phyloP scores from a whole-genome alignment of 2,113 vertebrate genomes.

The Nyctereutes procyonoides region DNA sequence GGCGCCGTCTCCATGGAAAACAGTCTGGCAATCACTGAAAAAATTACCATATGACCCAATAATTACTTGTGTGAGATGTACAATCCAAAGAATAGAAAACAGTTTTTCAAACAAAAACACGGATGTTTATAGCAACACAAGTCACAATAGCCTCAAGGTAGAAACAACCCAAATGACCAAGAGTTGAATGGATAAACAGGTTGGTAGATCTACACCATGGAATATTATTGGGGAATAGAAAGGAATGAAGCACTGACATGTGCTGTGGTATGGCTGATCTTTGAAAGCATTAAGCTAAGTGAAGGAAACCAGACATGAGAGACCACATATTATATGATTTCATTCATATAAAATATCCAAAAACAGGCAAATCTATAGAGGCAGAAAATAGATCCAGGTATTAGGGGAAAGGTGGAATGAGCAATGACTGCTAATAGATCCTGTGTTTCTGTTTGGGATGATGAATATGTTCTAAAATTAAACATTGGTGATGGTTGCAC shows the following conservation, averaged over 20 bases:
- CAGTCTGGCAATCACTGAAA: background rate
- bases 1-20: background rate
- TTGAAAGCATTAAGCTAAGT: background rate
- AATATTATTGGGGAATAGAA: background rate
- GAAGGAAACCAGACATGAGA: background rate
- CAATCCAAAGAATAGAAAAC: background rate
- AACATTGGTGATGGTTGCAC: background rate
- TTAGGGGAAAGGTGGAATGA: background rate
- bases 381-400: background rate
- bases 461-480: background rate
- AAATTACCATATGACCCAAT: background rate
- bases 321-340: background rate
- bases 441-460: background rate
- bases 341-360: background rate
- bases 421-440: background rate
- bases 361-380: background rate
- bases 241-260: fast-evolving
- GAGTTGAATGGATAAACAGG: background rate
- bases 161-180: background rate
- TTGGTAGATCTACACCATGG: background rate
- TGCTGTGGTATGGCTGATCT: too few relatives aligned
- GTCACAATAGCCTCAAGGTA: background rate
- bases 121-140: background rate
- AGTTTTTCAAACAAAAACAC: background rate
- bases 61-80: background rate